These are phyloP conservation scores for Hemistola chrysoprasaria DNA, from an alignment of 2,888 invertebrate genomes.

Conservation along the genomic window DNA sequence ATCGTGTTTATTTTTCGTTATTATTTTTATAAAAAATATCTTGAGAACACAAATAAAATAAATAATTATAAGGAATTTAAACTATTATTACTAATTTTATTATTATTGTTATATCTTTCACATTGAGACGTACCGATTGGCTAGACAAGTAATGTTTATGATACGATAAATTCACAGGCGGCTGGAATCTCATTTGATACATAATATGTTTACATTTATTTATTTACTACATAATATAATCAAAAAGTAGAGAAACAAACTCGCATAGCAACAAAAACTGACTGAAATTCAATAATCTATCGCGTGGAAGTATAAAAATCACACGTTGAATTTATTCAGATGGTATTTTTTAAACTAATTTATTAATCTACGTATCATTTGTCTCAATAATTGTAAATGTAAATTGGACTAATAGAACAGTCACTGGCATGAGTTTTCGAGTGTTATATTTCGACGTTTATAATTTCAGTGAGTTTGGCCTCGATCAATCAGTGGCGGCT, in stretches of 20 bases:
- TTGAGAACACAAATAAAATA: constrained; percentile 2
- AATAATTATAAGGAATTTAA: too few relatives aligned
- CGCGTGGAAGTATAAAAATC: too few relatives aligned
- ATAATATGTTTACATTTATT: constrained; percentile 27
- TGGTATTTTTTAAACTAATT: too few relatives aligned
- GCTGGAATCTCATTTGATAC: constrained; percentile 32
- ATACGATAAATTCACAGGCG: constrained; percentile 39
- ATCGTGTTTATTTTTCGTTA: too few relatives aligned
- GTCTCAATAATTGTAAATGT: too few relatives aligned
- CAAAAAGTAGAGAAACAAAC: constrained; percentile 3
- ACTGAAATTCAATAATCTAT: not conserved
- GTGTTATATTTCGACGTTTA: constrained; percentile 26
- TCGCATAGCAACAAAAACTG: not conserved
- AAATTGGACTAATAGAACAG: constrained; percentile 1
- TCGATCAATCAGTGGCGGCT: constrained; percentile 28
- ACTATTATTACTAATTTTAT: too few relatives aligned
- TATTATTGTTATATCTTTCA: constrained; percentile 10
- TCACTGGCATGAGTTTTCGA: constrained; percentile 17
- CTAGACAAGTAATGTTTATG: constrained; percentile 40
- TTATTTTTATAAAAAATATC: not conserved
- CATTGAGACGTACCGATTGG: constrained; percentile 7
- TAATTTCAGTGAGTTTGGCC: constrained; percentile 24
- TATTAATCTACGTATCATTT: too few relatives aligned
- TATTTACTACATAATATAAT: constrained; percentile 6
- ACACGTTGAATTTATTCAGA: too few relatives aligned